These are phyloP conservation scores for Podabrus alpinus DNA, from an alignment of 2,888 invertebrate species.

Conservation along the genomic window DNA sequence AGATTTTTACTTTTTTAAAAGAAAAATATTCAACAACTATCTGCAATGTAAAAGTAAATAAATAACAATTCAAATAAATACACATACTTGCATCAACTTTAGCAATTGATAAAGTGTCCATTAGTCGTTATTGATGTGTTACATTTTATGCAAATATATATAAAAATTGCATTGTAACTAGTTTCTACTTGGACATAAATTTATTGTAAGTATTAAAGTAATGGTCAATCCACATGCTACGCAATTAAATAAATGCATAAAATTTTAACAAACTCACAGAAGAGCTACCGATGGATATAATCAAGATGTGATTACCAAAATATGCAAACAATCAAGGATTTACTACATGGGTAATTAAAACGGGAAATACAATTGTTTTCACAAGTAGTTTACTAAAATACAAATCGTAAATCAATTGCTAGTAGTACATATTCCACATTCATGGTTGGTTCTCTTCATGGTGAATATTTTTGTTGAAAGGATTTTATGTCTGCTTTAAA, in stretches of 20 bases:
- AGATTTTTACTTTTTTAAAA: not conserved
- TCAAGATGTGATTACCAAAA: not conserved
- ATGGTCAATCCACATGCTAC: constrained; percentile 7
- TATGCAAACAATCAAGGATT: not conserved
- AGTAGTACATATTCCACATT: too few relatives aligned
- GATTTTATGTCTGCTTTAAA: too few relatives aligned
- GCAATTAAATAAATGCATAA: not conserved
- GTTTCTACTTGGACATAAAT: not conserved
- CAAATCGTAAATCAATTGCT: too few relatives aligned
- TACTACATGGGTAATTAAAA: not conserved
- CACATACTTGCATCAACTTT: not conserved
- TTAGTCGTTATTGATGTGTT: constrained; percentile 13
- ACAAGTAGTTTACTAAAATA: too few relatives aligned
- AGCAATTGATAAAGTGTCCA: constrained; percentile 9
- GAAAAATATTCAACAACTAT: not conserved
- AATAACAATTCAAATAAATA: not conserved
- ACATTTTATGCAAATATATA: constrained; percentile 18
- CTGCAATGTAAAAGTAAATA: not conserved
- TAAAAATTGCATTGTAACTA: constrained; percentile 4
- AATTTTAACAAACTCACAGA: not conserved
- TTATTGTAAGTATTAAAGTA: constrained; percentile 6
- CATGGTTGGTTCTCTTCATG: too few relatives aligned
- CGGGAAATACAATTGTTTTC: not conserved
- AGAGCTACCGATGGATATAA: not conserved
- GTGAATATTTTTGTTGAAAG: too few relatives aligned